A percentile compares a stretch with the other conserved stretches of the same genome.
Evolutionary conservation across 1,140 invertebrate species (phyloP).

Genomic region (Drosophila repleta): DNA sequence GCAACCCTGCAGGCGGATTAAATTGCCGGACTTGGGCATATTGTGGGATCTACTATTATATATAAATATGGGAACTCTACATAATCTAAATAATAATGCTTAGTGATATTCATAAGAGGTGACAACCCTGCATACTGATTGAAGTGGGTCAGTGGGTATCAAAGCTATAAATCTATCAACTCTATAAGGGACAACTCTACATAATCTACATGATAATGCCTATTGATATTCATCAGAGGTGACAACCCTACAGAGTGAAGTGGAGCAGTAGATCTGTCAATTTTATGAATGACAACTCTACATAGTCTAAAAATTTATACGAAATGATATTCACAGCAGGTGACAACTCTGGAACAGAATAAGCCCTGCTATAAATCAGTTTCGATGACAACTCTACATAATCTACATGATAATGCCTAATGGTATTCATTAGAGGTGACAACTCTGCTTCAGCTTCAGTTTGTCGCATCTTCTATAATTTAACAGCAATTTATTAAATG

Average conservation of each 20-base stretch:
- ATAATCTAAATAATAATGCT: conserved; percentile 34
- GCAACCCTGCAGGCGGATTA: background rate
- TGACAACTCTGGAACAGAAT: conserved; percentile 39
- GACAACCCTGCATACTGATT: background rate
- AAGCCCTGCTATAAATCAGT: conserved; percentile 40
- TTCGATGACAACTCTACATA: background rate
- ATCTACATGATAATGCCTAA: background rate
- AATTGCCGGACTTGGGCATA: no score
- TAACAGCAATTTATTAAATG: conserved; percentile 78
- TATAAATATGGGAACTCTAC: conserved; percentile 31
- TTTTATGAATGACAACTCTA: no score
- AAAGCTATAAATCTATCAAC: no score
- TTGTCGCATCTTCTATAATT: conserved; percentile 60
- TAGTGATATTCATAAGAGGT: conserved; percentile 39
- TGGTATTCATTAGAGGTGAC: background rate
- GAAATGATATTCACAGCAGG: background rate
- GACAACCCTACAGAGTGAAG: background rate
- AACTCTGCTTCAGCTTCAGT: background rate
- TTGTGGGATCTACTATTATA: no score
- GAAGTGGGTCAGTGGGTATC: no score
- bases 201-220: background rate
- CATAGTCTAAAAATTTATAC: no score
- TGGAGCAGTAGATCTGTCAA: background rate
- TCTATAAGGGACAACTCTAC: background rate
- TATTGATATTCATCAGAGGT: background rate